Conservation (phyloP, 2,113 vertebrate species). For the Cynopterus brachyotis region DNA sequence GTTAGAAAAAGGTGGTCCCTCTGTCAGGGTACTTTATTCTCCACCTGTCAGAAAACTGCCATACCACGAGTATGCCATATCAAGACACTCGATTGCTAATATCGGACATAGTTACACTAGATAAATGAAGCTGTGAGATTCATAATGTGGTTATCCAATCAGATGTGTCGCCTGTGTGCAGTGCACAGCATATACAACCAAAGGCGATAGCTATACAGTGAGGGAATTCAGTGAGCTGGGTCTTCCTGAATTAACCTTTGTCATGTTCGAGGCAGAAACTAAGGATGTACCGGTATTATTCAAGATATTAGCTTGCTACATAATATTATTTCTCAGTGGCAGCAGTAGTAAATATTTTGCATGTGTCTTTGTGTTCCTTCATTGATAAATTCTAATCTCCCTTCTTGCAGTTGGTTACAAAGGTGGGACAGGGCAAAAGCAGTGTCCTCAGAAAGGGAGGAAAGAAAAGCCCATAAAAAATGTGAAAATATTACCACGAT, state of each 20-base stretch:
- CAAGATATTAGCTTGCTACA: not conserved
- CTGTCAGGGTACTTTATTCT: not conserved
- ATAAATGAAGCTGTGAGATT: not conserved
- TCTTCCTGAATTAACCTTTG: not conserved
- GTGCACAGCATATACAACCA: not conserved
- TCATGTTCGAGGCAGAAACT: not conserved
- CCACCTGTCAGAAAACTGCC: not conserved
- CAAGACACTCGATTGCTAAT: not conserved
- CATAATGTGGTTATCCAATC: not conserved
- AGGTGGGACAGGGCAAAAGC: not conserved
- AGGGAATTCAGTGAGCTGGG: not conserved
- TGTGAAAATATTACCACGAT: not conserved
- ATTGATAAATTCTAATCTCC: not conserved
- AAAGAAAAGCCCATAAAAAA: not conserved
- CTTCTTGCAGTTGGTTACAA: not conserved
- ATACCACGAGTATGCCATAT: not conserved
- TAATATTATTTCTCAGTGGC: not conserved
- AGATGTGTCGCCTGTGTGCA: not conserved
- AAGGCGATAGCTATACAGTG: not conserved
- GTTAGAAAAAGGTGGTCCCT: not conserved
- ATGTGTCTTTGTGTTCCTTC: not conserved
- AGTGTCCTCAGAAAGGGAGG: not conserved
- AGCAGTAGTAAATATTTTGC: not conserved
- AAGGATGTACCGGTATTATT: not conserved
- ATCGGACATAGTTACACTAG: not conserved